Conservation (phyloP, 2,113 vertebrate species). For the Nerophis lumbriciformis region DNA sequence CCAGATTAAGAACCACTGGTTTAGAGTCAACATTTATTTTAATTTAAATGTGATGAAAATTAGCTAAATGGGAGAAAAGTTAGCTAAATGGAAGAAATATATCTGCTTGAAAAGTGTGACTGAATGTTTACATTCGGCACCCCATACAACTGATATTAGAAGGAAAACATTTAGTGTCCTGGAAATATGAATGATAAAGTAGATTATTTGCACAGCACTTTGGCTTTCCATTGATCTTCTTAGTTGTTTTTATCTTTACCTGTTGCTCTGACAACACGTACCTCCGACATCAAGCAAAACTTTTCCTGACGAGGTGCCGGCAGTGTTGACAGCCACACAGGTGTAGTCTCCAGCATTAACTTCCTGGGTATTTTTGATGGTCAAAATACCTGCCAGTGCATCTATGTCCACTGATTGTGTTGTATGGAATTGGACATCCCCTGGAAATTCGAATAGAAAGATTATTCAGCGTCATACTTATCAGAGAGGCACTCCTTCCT, state of each 20-base stretch:
- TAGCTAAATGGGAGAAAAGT: too few relatives aligned
- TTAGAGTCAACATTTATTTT: too few relatives aligned
- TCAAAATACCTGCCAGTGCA: conserved; percentile 72
- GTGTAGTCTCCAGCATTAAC: conserved; percentile 88
- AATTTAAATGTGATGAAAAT: too few relatives aligned
- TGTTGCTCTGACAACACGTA: conserved; percentile 58
- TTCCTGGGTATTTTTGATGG: conserved; percentile 81
- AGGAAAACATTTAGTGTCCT: background rate
- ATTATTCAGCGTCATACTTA: background rate
- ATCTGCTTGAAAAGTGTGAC: too few relatives aligned
- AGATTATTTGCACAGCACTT: background rate
- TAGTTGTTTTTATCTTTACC: background rate
- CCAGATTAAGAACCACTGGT: too few relatives aligned
- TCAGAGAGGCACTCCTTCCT: background rate
- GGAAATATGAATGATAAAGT: background rate
- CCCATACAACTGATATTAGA: too few relatives aligned
- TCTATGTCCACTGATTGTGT: conserved; percentile 77
- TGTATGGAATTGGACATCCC: conserved; percentile 77
- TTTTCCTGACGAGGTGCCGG: conserved; percentile 81
- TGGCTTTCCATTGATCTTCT: background rate
- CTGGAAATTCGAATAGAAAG: conserved; percentile 52
- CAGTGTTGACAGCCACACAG: conserved; percentile 83
- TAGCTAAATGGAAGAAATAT: too few relatives aligned
- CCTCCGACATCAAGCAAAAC: conserved; percentile 90
- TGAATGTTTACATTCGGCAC: too few relatives aligned